phyloP scores from a whole-genome alignment of 2,113 vertebrate genomes.

The Axis porcinus region DNA sequence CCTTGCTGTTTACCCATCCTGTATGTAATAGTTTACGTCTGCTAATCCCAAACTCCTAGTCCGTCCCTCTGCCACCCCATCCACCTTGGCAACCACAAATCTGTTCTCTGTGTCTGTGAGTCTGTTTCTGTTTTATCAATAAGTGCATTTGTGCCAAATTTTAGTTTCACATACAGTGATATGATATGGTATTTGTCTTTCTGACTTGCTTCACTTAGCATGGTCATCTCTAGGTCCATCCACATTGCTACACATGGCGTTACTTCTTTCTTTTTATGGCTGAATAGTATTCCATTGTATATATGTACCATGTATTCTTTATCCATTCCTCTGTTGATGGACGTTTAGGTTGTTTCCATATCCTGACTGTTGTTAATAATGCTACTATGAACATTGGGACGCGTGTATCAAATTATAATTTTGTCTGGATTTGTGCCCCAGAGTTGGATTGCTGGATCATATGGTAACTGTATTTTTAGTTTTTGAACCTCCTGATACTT shows the following conservation, averaged over 20 bases:
- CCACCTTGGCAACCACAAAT: background rate
- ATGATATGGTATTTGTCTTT: background rate
- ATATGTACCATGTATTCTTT: background rate
- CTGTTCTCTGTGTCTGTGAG: background rate
- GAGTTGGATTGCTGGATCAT: background rate
- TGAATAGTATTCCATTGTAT: background rate
- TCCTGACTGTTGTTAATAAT: background rate
- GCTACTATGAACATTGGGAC: background rate
- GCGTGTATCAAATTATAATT: background rate
- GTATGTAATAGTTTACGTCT: background rate
- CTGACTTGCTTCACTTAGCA: background rate
- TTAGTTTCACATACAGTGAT: background rate
- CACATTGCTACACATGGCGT: background rate
- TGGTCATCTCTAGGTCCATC: background rate
- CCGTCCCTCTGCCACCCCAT: background rate
- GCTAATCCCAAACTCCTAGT: background rate
- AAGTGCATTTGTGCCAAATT: background rate
- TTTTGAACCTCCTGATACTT: background rate
- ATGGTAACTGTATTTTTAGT: background rate
- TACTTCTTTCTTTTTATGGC: background rate
- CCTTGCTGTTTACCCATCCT: background rate
- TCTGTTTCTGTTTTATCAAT: background rate
- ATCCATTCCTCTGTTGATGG: background rate
- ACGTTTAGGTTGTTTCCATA: background rate
- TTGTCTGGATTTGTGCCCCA: background rate